A percentile compares a stretch with the other conserved stretches of the same genome.
Evolutionary conservation across 2,888 invertebrate genomes (phyloP).

Genomic region (Dicycla oo): DNA sequence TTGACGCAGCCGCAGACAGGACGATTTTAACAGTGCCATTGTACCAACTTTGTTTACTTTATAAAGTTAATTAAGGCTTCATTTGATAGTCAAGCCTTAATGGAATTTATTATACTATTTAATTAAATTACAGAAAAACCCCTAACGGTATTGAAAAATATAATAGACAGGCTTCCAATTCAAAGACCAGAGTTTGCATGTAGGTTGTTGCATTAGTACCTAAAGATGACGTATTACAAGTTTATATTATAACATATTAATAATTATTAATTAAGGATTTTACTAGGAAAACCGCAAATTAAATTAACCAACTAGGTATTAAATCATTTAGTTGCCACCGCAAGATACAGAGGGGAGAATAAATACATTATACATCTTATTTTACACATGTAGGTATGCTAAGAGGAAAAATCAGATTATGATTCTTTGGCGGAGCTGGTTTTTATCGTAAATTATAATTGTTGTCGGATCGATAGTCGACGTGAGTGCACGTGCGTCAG

Average conservation of each 20-base stretch:
- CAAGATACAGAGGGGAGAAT: conserved; percentile 17
- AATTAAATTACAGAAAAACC: conserved; percentile 5
- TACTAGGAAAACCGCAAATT: conserved; percentile 55
- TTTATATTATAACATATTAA: neutral
- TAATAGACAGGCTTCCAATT: neutral
- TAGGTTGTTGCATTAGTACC: neutral
- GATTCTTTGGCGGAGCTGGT: conserved; percentile 66
- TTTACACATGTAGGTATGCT: conserved; percentile 31
- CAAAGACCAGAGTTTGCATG: neutral
- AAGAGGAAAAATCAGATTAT: conserved; percentile 60
- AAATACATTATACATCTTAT: conserved; percentile 9
- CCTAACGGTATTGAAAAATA: neutral
- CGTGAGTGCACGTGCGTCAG: conserved; percentile 79
- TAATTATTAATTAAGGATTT: conserved; percentile 2
- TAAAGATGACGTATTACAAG: no score
- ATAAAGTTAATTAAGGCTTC: conserved; percentile 2
- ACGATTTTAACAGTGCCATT: conserved; percentile 45
- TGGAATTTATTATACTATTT: neutral
- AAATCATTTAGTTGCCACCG: conserved; percentile 46
- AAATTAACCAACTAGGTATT: conserved; percentile 19
- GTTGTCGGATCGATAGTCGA: conserved; percentile 71
- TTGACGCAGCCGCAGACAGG: conserved; percentile 34
- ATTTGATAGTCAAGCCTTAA: conserved; percentile 4
- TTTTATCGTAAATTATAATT: conserved; percentile 75
- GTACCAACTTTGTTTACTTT: conserved; percentile 35